phyloP scores from a whole-genome alignment of 2,797 vertebrate genomes.

The Amblyopsis hoosieri region DNA sequence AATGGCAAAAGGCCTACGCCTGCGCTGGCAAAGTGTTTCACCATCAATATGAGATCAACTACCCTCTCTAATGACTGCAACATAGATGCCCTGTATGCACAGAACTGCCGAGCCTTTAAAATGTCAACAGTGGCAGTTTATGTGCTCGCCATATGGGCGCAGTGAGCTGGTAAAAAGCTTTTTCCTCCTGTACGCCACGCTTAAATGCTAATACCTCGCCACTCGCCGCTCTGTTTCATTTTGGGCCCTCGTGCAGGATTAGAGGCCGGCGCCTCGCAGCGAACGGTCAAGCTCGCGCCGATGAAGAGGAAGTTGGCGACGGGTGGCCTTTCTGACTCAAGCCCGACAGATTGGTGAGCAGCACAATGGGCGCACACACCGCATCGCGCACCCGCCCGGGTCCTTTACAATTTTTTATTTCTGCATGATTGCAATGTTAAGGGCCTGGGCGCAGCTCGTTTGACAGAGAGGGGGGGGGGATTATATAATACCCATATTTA shows the following conservation, averaged over 20 bases:
- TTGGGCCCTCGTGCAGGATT: constrained; percentile 79
- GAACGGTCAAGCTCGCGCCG: constrained; percentile 71
- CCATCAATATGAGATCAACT: constrained; percentile 74
- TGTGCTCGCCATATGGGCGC: constrained; percentile 79
- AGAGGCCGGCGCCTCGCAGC: constrained; percentile 74
- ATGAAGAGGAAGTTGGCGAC: constrained; percentile 71
- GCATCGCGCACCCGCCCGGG: constrained; percentile 32
- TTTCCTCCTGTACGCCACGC: constrained; percentile 75
- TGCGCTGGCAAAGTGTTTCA: constrained; percentile 54
- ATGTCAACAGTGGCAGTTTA: constrained; percentile 81
- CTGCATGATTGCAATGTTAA: constrained; percentile 40
- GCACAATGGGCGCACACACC: constrained; percentile 47
- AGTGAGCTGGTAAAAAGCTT: constrained; percentile 79
- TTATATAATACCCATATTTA: constrained; percentile 56
- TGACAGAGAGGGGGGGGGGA: constrained; percentile 21
- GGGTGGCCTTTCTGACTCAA: constrained; percentile 73
- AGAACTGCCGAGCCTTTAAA: constrained; percentile 71
- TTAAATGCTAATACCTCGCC: constrained; percentile 82
- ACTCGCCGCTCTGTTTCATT: constrained; percentile 75
- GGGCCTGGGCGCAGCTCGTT: constrained; percentile 30
- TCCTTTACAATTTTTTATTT: constrained; percentile 34
- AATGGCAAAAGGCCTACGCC: constrained; percentile 31
- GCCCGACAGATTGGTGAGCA: constrained; percentile 71
- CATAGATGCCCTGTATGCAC: constrained; percentile 75
- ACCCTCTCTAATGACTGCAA: constrained; percentile 72